A percentile compares a stretch with the other conserved stretches of the same genome.
Evolutionary conservation across 2,888 invertebrate species (phyloP).

Genomic region (Agelastica alni): DNA sequence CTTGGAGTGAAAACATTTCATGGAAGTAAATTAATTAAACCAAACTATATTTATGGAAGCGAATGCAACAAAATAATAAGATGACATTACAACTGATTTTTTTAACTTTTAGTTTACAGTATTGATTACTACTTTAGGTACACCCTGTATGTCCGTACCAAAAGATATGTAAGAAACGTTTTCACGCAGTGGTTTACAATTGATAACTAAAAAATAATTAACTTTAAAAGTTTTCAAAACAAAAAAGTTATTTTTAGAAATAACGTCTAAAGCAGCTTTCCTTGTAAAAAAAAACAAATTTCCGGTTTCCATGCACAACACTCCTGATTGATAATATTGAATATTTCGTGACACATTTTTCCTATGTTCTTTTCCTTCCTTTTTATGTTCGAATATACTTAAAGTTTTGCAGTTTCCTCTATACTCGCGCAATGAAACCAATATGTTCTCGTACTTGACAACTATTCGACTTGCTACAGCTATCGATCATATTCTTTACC

Average conservation of each 20-base stretch:
- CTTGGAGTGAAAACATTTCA: too few species aligned
- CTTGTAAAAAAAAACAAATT: background rate
- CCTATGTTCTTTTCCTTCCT: conserved; percentile 8
- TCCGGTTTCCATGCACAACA: background rate
- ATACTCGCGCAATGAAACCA: conserved; percentile 9
- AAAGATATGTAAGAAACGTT: too few species aligned
- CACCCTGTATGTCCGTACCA: too few species aligned
- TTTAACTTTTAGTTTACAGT: too few species aligned
- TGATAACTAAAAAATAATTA: too few species aligned
- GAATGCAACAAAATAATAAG: too few species aligned
- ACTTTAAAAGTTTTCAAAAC: background rate
- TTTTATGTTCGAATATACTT: background rate
- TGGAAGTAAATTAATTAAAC: too few species aligned
- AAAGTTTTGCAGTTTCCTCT: conserved; percentile 2
- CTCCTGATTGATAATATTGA: conserved; percentile 19
- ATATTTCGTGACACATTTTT: conserved; percentile 10
- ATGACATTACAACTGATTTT: too few species aligned
- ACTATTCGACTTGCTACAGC: conserved; percentile 19
- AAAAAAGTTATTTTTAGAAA: background rate
- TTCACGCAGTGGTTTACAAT: too few species aligned
- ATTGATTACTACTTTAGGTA: too few species aligned
- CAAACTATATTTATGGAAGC: too few species aligned
- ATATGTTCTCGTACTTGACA: conserved; percentile 26
- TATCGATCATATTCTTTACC: conserved; percentile 27
- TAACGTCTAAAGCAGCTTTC: background rate